These are phyloP conservation scores for Fissipunctia ypsillon DNA, from an alignment of 2,888 invertebrate species.

Conservation along the genomic window DNA sequence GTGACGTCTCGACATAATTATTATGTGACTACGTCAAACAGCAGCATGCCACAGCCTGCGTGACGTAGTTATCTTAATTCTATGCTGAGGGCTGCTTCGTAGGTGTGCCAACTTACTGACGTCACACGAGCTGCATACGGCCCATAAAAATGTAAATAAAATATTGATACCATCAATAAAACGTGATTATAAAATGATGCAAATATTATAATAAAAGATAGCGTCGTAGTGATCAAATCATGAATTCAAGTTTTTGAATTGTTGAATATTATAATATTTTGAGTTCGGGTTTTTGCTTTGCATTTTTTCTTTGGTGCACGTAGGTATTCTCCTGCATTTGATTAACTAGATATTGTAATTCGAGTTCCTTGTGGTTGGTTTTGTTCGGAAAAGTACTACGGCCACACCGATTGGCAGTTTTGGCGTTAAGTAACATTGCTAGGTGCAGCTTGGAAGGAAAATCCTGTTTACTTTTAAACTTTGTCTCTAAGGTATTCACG, in stretches of 20 bases:
- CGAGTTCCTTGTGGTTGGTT: background rate
- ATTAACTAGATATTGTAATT: background rate
- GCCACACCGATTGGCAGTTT: background rate
- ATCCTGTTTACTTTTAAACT: background rate
- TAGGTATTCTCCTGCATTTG: background rate
- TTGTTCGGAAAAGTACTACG: background rate
- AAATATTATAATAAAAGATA: conserved; percentile 24
- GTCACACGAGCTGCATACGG: conserved; percentile 26
- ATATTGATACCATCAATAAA: background rate
- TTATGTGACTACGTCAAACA: conserved; percentile 35
- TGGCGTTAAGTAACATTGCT: background rate
- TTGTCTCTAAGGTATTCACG: background rate
- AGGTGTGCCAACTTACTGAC: conserved; percentile 29
- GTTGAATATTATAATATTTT: conserved; percentile 10
- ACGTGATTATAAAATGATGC: conserved; percentile 21
- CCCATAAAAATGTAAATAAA: background rate
- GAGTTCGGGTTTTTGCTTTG: conserved; percentile 10
- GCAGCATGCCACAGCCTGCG: background rate
- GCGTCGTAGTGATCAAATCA: background rate
- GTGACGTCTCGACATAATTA: conserved; percentile 32
- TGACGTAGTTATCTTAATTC: conserved; percentile 38
- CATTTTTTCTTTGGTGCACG: background rate
- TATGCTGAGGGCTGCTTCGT: conserved; percentile 19
- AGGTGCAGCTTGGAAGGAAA: background rate
- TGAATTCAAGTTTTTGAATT: conserved; percentile 25